Conservation (phyloP, 1,140 invertebrate genomes). For the Caerostris darwini region DNA sequence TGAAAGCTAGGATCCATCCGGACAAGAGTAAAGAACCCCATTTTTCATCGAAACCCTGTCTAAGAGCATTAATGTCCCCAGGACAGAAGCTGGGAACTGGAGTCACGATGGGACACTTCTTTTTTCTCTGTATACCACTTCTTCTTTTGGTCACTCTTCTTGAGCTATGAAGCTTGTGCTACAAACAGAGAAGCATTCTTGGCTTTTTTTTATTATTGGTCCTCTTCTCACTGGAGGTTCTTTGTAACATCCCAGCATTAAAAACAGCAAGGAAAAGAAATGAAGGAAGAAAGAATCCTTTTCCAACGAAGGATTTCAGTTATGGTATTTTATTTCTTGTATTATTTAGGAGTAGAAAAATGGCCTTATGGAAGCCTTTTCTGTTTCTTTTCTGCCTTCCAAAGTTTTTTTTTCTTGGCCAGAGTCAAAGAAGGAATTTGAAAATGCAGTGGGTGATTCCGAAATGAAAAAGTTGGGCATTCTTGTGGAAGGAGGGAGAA, state of each 20-base stretch:
- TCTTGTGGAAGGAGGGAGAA: not conserved
- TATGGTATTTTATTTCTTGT: constrained; percentile 56
- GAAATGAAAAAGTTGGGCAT: constrained; percentile 27
- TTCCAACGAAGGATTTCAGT: constrained; percentile 25
- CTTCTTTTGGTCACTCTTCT: constrained; percentile 21
- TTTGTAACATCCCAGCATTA: constrained; percentile 49
- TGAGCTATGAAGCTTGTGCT: constrained; percentile 29
- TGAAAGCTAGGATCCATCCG: constrained; percentile 42
- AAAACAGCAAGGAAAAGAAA: constrained; percentile 33
- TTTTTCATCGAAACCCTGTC: constrained; percentile 72
- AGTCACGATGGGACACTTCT: constrained; percentile 45
- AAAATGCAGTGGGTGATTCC: constrained; percentile 51
- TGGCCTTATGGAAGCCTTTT: not conserved
- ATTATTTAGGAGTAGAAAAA: constrained; percentile 62
- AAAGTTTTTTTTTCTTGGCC: not conserved
- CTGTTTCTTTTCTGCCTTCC: not conserved
- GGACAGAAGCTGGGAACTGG: constrained; percentile 27
- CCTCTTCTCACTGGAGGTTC: not conserved
- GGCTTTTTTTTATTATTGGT: not conserved
- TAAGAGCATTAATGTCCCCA: constrained; percentile 69
- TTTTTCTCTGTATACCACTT: not conserved
- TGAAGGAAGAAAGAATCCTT: constrained; percentile 44
- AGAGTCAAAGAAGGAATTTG: not conserved
- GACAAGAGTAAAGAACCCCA: constrained; percentile 64
- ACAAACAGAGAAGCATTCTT: constrained; percentile 14